phyloP scores from a whole-genome alignment of 2,113 vertebrate genomes.

The Peromyscus polionotus region DNA sequence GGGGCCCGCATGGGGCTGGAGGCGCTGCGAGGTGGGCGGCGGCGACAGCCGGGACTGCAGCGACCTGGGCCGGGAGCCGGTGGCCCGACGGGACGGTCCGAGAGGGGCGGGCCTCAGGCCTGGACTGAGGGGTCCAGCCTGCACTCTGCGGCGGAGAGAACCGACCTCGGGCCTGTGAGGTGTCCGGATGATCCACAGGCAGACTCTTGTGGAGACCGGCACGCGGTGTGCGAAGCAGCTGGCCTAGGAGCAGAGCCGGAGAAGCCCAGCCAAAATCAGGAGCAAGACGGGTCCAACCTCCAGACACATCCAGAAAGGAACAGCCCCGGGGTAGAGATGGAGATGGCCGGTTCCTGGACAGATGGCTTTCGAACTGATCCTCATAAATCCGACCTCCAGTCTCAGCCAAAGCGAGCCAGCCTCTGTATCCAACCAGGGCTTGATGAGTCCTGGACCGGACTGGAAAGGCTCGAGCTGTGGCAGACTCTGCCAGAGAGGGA shows the following conservation, averaged over 20 bases:
- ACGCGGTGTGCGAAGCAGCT: constrained; percentile 61
- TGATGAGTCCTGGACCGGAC: constrained; percentile 44
- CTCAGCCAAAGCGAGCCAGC: constrained; percentile 56
- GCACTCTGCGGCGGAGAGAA: constrained; percentile 49
- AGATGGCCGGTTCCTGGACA: constrained; percentile 6
- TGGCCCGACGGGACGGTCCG: constrained; percentile 80
- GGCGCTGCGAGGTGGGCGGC: constrained; percentile 71
- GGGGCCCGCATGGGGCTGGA: constrained; percentile 76
- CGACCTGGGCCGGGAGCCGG: constrained; percentile 82
- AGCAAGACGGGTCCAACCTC: constrained; percentile 5
- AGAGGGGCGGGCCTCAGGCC: constrained; percentile 70
- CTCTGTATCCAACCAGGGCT: not conserved
- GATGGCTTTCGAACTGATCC: constrained; percentile 59
- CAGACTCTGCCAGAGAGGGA: constrained; percentile 42
- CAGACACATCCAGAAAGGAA: not conserved
- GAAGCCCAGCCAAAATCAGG: not conserved
- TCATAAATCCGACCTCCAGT: constrained; percentile 38
- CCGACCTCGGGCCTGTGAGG: constrained; percentile 16
- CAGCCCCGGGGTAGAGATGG: constrained; percentile 67
- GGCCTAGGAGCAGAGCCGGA: constrained; percentile 11
- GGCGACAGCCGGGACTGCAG: constrained; percentile 77
- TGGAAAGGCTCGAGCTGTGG: constrained; percentile 33
- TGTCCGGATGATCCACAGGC: not conserved
- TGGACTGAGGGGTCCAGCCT: constrained; percentile 65
- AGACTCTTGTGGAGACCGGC: constrained; percentile 21